Conservation (phyloP, 2,113 vertebrate genomes). For the Columba livia region DNA sequence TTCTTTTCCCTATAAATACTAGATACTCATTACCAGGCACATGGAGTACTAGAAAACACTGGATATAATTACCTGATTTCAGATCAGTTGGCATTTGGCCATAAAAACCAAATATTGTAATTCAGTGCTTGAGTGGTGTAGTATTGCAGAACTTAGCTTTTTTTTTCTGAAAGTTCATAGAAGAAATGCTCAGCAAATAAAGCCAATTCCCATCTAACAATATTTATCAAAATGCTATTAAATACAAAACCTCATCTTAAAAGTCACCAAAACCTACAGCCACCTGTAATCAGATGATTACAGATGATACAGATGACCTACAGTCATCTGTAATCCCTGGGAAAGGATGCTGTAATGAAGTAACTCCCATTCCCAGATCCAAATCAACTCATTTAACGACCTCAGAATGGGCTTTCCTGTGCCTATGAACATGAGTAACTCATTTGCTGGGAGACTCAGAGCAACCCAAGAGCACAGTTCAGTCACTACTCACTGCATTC, state of each 20-base stretch:
- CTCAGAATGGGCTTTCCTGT: background rate
- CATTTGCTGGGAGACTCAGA: background rate
- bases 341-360: background rate
- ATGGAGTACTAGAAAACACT: background rate
- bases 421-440: accelerated
- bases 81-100: background rate
- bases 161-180: background rate
- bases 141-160: background rate
- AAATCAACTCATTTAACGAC: background rate
- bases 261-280: background rate
- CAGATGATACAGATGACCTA: too few relatives aligned
- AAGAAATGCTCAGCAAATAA: background rate
- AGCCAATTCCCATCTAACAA: background rate
- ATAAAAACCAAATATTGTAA: background rate
- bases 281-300: too few relatives aligned
- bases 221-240: background rate
- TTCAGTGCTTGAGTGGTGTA: accelerated
- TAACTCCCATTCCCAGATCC: background rate
- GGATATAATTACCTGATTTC: background rate
- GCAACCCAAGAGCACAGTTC: background rate
- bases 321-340: background rate
- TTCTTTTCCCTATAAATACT: background rate
- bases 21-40: background rate
- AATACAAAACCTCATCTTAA: background rate
- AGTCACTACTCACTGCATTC: background rate